These are phyloP conservation scores for Amphipyra tragopoginis DNA, from an alignment of 2,888 invertebrate species.

Conservation along the genomic window DNA sequence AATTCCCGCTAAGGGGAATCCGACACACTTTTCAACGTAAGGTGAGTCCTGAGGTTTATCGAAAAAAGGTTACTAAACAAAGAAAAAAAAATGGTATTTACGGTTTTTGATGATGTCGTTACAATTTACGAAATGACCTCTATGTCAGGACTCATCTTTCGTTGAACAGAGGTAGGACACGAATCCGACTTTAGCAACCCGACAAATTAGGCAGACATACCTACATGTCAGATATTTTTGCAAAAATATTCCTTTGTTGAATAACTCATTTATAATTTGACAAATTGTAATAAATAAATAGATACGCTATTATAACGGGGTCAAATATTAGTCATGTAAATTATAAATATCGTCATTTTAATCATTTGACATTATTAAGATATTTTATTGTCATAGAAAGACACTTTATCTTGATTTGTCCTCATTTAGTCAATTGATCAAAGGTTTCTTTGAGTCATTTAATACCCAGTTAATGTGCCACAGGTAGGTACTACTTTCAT, in stretches of 20 bases:
- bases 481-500: constrained; percentile 11
- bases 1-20: too few species aligned
- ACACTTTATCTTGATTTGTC: constrained; percentile 45
- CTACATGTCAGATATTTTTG: not conserved
- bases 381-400: constrained; percentile 29
- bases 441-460: constrained; percentile 6
- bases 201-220: not conserved
- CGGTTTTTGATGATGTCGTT: too few species aligned
- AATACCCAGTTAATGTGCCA: constrained; percentile 3
- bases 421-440: constrained; percentile 19
- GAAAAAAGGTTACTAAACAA: too few species aligned
- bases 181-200: not conserved
- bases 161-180: too few species aligned
- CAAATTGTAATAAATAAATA: constrained; percentile 5
- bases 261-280: constrained; percentile 2
- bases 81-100: too few species aligned
- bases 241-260: not conserved
- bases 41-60: too few species aligned
- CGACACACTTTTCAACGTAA: too few species aligned
- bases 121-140: too few species aligned
- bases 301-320: constrained; percentile 4
- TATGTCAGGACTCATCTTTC: too few species aligned
- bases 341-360: constrained; percentile 19
- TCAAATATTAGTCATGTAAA: constrained; percentile 12
- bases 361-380: constrained; percentile 24